Evolutionary conservation across 2,888 invertebrate species (phyloP).

Genomic region (Amphipoea lucens): DNA sequence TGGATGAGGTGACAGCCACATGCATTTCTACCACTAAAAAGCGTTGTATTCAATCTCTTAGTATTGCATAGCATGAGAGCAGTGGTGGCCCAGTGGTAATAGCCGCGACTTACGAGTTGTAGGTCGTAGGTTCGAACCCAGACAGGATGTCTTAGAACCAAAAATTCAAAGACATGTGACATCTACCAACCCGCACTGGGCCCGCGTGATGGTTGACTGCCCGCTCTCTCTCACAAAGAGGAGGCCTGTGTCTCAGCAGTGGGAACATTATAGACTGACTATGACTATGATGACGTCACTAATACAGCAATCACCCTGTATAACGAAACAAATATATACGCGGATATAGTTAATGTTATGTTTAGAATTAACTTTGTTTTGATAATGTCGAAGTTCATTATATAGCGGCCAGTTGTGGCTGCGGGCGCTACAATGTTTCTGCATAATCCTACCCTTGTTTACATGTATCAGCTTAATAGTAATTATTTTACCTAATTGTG

Average conservation of each 20-base stretch:
- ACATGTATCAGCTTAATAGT: not conserved
- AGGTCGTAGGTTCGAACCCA: no score
- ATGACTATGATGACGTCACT: not conserved
- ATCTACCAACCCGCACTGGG: no score
- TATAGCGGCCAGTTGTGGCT: conserved; percentile 23
- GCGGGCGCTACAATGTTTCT: conserved; percentile 37
- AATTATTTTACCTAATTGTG: not conserved
- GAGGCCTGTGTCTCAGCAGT: no score
- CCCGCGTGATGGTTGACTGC: no score
- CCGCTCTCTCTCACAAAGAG: no score
- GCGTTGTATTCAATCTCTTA: not conserved
- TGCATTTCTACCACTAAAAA: not conserved
- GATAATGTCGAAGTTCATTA: conserved; percentile 47
- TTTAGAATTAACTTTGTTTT: conserved; percentile 49
- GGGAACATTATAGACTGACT: no score
- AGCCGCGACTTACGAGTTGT: no score
- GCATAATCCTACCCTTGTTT: conserved; percentile 26
- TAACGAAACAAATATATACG: conserved; percentile 8
- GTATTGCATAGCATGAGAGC: not conserved
- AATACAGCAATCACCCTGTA: not conserved
- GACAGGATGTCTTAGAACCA: no score
- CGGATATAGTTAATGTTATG: conserved; percentile 10
- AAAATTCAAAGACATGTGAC: no score
- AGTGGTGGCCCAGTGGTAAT: no score
- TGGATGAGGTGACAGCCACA: not conserved